Percentiles rank a stretch among this genome's conserved stretches.
These are phyloP conservation scores for Xestoiulus laeticollis DNA, from an alignment of 2,888 invertebrate genomes.

Conservation along the genomic window DNA sequence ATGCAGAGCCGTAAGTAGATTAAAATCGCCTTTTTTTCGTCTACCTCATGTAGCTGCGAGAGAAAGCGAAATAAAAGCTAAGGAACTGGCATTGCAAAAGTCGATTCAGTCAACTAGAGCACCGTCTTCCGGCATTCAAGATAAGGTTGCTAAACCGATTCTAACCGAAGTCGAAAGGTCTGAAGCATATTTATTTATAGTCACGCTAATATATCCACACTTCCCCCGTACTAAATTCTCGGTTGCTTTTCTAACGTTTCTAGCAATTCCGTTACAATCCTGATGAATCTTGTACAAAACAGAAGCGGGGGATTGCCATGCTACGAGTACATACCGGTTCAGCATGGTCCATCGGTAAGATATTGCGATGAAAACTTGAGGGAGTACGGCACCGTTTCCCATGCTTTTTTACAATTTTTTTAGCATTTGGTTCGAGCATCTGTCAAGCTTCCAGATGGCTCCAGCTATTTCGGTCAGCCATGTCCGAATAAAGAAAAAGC, in stretches of 20 bases:
- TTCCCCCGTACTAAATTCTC: background rate
- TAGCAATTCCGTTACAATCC: background rate
- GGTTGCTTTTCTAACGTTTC: background rate
- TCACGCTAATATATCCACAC: background rate
- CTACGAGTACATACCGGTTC: constrained; percentile 31
- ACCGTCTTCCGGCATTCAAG: background rate
- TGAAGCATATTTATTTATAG: background rate
- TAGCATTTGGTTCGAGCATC: constrained; percentile 66
- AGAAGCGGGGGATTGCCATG: background rate
- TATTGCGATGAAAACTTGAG: background rate
- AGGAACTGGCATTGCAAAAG: background rate
- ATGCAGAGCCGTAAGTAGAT: background rate
- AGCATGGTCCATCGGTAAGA: constrained; percentile 15
- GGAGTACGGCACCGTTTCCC: background rate
- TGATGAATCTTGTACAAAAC: constrained; percentile 1
- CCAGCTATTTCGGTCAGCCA: constrained; percentile 66
- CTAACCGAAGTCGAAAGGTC: background rate
- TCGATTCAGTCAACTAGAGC: background rate
- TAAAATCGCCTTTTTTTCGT: background rate
- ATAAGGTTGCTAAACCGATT: background rate
- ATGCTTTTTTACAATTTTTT: background rate
- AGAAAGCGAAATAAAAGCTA: background rate
- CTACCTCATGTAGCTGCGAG: background rate
- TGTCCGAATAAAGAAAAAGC: constrained; percentile 66
- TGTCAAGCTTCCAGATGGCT: constrained; percentile 67